A percentile compares a stretch with the other conserved stretches of the same genome.
Conservation (phyloP, 2,888 invertebrate genomes). For the Eilema depressum region DNA sequence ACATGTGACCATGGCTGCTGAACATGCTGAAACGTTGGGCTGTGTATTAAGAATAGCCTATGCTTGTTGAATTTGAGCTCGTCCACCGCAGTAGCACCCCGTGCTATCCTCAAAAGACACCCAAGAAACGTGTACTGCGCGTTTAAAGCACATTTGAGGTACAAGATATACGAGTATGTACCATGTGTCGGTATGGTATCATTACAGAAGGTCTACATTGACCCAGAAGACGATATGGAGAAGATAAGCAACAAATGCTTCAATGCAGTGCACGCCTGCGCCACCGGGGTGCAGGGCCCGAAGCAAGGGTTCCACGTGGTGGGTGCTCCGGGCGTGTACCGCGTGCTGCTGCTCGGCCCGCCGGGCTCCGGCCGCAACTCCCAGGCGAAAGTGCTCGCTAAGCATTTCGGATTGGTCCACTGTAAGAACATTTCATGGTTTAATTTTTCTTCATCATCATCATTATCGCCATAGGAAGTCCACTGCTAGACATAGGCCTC, state of each 20-base stretch:
- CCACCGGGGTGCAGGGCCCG: conserved; percentile 69
- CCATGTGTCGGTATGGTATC: not conserved
- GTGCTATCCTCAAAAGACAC: no score
- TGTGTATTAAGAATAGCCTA: no score
- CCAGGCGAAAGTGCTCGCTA: conserved; percentile 82
- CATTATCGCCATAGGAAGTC: no score
- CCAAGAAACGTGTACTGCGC: no score
- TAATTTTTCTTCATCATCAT: no score
- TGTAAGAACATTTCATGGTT: conserved; percentile 48
- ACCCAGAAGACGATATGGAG: conserved; percentile 58
- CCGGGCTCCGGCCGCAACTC: conserved; percentile 87
- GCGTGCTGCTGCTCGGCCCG: conserved; percentile 88
- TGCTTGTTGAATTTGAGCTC: no score
- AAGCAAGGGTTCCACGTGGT: conserved; percentile 66
- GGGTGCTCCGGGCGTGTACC: conserved; percentile 85
- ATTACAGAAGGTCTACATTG: conserved; percentile 69
- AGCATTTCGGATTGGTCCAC: conserved; percentile 84
- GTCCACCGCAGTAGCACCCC: no score
- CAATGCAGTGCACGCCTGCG: conserved; percentile 71
- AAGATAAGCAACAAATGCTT: conserved; percentile 67
- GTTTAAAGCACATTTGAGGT: no score
- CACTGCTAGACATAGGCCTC: no score
- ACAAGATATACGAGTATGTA: no score
- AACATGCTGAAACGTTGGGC: no score
- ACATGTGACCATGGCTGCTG: no score